phyloP scores from a whole-genome alignment of 2,797 vertebrate genomes.

The Eospalax fontanierii region DNA sequence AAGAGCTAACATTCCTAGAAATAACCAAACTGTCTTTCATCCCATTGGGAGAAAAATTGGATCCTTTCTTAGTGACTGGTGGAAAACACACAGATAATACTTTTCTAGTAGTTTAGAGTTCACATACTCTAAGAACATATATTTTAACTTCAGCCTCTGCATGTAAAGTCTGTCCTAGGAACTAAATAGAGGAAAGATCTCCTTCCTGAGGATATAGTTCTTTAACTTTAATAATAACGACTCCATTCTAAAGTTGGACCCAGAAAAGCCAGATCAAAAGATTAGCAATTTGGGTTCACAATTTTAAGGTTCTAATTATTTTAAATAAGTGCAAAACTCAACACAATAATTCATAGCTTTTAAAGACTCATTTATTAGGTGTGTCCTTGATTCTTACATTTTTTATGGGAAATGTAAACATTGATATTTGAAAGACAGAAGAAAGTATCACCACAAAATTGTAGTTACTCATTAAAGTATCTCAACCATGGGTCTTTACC shows the following conservation, averaged over 20 bases:
- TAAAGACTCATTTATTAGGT: constrained; percentile 79
- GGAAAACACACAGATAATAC: not conserved
- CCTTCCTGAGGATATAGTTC: constrained; percentile 80
- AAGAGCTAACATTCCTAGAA: not conserved
- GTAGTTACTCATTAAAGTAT: constrained; percentile 87
- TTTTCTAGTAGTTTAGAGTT: not conserved
- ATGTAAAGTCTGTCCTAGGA: constrained; percentile 83
- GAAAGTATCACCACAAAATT: constrained; percentile 85
- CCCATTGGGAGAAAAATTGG: constrained; percentile 24
- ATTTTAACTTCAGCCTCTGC: constrained; percentile 80
- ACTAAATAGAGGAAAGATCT: constrained; percentile 80
- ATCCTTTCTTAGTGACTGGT: not conserved
- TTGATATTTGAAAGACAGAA: constrained; percentile 82
- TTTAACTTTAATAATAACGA: constrained; percentile 82
- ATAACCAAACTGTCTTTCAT: not conserved
- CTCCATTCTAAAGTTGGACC: constrained; percentile 78
- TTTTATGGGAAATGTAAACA: constrained; percentile 84
- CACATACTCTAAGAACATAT: constrained; percentile 1
- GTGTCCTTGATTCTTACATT: constrained; percentile 83
- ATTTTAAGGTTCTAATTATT: constrained; percentile 86
- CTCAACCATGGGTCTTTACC: constrained; percentile 83
- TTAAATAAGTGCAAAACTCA: constrained; percentile 80
- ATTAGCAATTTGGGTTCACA: constrained; percentile 79
- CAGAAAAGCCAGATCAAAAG: constrained; percentile 82
- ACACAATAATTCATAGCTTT: constrained; percentile 77